Evolutionary conservation across 2,888 invertebrate species (phyloP), one percentile per base, ranked within the genome.

Genomic region (Podotricha telesiphe): DNA sequence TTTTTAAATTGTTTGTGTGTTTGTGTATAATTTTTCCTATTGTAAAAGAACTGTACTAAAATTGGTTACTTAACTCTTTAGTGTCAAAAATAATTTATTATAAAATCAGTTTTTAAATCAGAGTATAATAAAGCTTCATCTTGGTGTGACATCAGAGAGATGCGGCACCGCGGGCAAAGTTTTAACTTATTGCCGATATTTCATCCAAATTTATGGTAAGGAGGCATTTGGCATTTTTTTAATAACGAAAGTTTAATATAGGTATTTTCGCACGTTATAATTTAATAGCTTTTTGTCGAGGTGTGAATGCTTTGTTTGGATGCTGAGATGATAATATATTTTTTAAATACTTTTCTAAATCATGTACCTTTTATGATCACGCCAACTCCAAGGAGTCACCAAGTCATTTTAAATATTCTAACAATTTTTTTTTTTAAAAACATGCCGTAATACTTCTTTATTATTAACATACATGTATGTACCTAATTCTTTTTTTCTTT

Each of bases 131-230:
- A 64, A 20, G 34, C 34, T 17, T 19, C 34, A 47, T 53, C 34
- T 34, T 53, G 40, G 37, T 42, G 28, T 59, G 67, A 37, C 51
- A 61, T 20, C 45, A 53, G 20, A 51, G 48, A 40, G 50, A 51
- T 40, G 59, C 34, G 61, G 51, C 51, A 34, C 45, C 34, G 61
- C 61, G 42, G 71, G 66, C 68, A 68, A 71, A 71, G 71, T 71
- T 68, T 64, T 65, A 64, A 56, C 62, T 55, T 71, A 65, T 68
- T 65, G 70, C 65, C 61, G 51, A 67, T 67, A 67, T 67, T 67
- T 67, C 67, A 67, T 61, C 61, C 61, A 61, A 53, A 51, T 67
- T 53, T 53, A 48, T 45, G 61, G 10, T 61, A 51, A 67, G 61
- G 61, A 61, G 58, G 51, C 67, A 67, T 67, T 67, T 61, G 67